Percentiles rank a stretch among this genome's conserved stretches.
Evolutionary conservation across 2,797 vertebrate genomes (phyloP).

Genomic region (Antrozous pallidus): DNA sequence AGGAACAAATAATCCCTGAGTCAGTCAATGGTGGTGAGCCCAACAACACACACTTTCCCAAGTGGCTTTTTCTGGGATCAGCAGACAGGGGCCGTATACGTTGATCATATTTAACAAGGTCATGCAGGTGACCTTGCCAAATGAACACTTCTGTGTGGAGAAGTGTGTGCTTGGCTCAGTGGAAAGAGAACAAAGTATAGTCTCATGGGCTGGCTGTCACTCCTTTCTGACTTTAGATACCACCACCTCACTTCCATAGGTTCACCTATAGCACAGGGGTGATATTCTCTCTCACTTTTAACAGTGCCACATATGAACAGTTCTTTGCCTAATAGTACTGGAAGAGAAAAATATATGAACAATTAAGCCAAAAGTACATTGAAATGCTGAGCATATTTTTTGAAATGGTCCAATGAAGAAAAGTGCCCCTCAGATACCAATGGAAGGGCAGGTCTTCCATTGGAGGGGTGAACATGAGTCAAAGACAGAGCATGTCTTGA

Average conservation of each 20-base stretch:
- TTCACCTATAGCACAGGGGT: neutral
- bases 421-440: neutral
- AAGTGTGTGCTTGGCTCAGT: fast-evolving
- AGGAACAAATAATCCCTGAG: neutral
- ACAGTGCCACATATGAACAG: no score
- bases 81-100: neutral
- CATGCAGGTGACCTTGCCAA: neutral
- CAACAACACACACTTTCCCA: neutral
- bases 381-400: neutral
- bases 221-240: neutral
- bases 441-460: no score
- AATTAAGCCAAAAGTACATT: neutral
- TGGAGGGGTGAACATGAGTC: no score
- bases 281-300: neutral
- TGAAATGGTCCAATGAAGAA: neutral
- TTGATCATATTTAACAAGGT: neutral
- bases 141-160: neutral
- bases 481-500: no score
- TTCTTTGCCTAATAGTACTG: neutral
- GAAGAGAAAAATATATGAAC: neutral
- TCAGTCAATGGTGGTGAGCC: neutral
- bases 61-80: neutral
- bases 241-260: neutral
- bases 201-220: neutral
- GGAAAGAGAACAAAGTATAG: neutral